Percentiles rank a stretch among this genome's conserved stretches.
These are phyloP conservation scores for Serranus cabrilla DNA, from an alignment of 2,797 vertebrate genomes.

Conservation along the genomic window DNA sequence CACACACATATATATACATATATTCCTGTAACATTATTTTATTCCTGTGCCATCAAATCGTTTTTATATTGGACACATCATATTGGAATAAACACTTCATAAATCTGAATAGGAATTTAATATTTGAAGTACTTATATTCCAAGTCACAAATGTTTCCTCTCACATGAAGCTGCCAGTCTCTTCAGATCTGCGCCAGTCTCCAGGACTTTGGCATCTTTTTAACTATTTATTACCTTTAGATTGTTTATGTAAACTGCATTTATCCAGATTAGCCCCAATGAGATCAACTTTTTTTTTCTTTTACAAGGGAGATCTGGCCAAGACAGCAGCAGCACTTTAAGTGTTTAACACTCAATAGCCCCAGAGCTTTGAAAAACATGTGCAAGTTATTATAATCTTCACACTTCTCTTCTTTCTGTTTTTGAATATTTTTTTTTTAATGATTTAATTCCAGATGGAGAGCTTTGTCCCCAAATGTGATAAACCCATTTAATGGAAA, in stretches of 20 bases:
- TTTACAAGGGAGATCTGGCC: constrained; percentile 14
- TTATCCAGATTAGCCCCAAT: constrained; percentile 3
- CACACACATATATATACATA: no score
- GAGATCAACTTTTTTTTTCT: neutral
- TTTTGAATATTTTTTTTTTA: no score
- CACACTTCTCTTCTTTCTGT: neutral
- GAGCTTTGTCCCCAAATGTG: neutral
- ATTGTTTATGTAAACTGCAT: neutral
- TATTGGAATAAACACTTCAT: constrained; percentile 21
- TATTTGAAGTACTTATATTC: constrained; percentile 10
- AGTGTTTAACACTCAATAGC: constrained; percentile 31
- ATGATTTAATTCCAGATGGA: constrained; percentile 2
- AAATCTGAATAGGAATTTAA: constrained; percentile 4
- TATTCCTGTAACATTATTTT: neutral
- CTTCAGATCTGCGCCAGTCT: neutral
- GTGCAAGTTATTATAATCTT: constrained; percentile 26
- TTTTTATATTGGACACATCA: constrained; percentile 4
- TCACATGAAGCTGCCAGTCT: neutral
- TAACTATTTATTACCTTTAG: neutral
- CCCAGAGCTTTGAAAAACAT: constrained; percentile 35
- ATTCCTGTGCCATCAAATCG: neutral
- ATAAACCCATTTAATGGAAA: constrained; percentile 16
- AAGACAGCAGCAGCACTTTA: constrained; percentile 38
- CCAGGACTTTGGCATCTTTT: constrained; percentile 5
- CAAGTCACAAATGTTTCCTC: neutral